phyloP scores from a whole-genome alignment of 2,113 vertebrate genomes.

The Rhombomys opimus region DNA sequence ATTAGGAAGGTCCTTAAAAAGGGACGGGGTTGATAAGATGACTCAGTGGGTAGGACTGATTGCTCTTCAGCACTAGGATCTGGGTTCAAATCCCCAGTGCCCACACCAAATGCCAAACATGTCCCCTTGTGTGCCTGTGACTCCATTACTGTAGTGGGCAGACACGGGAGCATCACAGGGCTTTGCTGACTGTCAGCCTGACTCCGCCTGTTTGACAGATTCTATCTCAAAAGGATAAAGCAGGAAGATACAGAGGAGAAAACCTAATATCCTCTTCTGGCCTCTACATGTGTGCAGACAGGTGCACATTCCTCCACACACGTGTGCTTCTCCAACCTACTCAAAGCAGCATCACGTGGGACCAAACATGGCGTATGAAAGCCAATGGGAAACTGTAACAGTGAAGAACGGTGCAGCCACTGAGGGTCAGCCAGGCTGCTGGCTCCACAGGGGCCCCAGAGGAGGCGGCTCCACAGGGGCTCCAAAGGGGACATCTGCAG shows the following conservation, averaged over 20 bases:
- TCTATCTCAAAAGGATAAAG: neutral
- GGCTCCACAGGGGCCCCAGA: neutral
- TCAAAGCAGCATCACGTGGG: neutral
- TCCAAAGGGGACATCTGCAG: neutral
- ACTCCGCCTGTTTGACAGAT: neutral
- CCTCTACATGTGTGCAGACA: neutral
- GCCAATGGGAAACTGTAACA: neutral
- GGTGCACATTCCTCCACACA: neutral
- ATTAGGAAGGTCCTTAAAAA: neutral
- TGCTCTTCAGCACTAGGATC: neutral
- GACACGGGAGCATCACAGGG: neutral
- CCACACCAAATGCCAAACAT: neutral
- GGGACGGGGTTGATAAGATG: neutral
- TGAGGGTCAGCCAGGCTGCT: neutral
- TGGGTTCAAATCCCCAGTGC: neutral
- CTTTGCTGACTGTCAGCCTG: neutral
- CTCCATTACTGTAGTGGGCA: neutral
- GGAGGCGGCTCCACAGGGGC: neutral
- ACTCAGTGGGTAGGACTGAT: too few species aligned
- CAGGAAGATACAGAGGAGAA: neutral
- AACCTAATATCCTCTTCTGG: neutral
- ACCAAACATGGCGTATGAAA: neutral
- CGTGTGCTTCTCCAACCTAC: neutral
- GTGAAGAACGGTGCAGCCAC: fast-evolving
- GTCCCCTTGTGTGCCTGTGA: neutral